Conservation (phyloP, 2,888 invertebrate species). For the Pseudococcus jackbeardsleyi region DNA sequence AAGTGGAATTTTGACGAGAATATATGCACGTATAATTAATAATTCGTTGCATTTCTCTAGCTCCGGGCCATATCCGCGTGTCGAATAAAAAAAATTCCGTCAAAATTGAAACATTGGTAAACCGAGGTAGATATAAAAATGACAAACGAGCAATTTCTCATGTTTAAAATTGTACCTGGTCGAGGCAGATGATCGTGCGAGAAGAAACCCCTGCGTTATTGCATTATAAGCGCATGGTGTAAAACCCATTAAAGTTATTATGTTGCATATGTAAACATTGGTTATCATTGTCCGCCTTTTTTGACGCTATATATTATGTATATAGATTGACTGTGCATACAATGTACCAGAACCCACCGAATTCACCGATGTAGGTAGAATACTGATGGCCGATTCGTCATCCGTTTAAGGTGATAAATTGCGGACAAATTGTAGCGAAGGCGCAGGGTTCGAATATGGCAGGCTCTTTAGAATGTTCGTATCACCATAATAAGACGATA, state of each 20-base stretch:
- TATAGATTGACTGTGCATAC: not conserved
- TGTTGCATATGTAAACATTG: not conserved
- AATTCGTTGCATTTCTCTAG: no score
- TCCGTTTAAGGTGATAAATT: slow-evolving; percentile 27
- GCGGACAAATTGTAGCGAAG: slow-evolving; percentile 5
- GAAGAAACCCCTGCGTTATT: not conserved
- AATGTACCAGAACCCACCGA: not conserved
- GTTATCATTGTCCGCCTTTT: not conserved
- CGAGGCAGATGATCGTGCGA: not conserved
- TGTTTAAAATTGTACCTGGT: not conserved
- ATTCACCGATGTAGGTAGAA: slow-evolving; percentile 42
- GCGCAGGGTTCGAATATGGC: no score
- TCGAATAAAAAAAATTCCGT: no score
- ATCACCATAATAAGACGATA: slow-evolving; percentile 12
- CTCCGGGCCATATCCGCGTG: no score
- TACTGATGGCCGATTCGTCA: slow-evolving; percentile 14
- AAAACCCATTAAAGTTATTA: not conserved
- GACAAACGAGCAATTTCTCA: not conserved
- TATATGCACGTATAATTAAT: no score
- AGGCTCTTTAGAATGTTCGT: no score
- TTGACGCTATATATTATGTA: not conserved
- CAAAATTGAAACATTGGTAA: no score
- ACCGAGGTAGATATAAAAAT: not conserved
- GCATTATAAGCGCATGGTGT: not conserved
- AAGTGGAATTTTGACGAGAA: no score